Conservation (phyloP, 2,888 invertebrate genomes). For the Petrophora chlorosata region DNA sequence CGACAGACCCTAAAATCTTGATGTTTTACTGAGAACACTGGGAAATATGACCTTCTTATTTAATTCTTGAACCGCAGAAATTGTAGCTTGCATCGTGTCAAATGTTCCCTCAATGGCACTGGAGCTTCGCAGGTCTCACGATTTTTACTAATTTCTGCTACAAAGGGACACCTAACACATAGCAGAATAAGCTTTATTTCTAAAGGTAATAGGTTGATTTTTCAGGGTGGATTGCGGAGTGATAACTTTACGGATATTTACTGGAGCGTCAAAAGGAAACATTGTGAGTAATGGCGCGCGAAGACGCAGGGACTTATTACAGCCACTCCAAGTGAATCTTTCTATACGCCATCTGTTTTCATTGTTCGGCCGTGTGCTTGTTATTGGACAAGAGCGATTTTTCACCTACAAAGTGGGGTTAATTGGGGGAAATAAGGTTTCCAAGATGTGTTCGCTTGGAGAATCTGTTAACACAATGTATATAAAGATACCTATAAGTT, state of each 20-base stretch:
- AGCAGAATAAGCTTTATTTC: conserved; percentile 20
- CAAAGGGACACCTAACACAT: conserved; percentile 7
- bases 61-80: conserved; percentile 10
- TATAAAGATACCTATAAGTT: too few relatives aligned
- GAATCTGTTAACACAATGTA: too few relatives aligned
- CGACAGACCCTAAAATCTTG: too few relatives aligned
- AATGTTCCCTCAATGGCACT: conserved; percentile 29
- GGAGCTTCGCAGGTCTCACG: conserved; percentile 22
- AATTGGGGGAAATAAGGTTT: too few relatives aligned
- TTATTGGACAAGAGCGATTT: conserved; percentile 12
- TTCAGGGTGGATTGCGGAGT: conserved; percentile 19
- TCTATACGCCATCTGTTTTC: conserved; percentile 35
- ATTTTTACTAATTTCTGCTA: conserved; percentile 35
- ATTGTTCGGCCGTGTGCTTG: conserved; percentile 29
- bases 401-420: conserved; percentile 1
- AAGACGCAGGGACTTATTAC: conserved; percentile 49
- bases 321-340: conserved; percentile 44
- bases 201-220: conserved; percentile 19
- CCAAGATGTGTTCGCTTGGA: not conserved
- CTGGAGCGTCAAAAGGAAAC: conserved; percentile 55
- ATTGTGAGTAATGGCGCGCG: conserved; percentile 52
- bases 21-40: not conserved
- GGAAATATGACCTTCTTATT: not conserved
- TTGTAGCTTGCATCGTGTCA: conserved; percentile 20
- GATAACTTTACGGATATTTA: conserved; percentile 55